phyloP scores from a whole-genome alignment of 2,888 invertebrate species.

The Epinotia ramella region DNA sequence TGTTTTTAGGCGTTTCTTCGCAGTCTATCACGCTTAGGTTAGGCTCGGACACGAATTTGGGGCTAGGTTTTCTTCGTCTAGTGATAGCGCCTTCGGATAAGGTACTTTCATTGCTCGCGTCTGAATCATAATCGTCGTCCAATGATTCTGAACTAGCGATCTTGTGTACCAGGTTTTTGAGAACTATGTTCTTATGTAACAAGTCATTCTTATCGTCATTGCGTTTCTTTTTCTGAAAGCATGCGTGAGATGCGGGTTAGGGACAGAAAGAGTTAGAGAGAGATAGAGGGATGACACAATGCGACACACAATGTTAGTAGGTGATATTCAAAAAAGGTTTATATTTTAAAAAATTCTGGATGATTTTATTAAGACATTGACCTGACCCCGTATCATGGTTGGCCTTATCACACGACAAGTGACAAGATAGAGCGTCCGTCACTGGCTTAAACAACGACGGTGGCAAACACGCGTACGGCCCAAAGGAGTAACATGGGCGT shows the following conservation, averaged over 20 bases:
- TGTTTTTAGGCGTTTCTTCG: conserved; percentile 78
- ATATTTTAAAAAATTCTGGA: not conserved
- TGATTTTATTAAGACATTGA: too few species aligned
- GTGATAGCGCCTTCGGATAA: conserved; percentile 76
- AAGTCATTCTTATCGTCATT: conserved; percentile 72
- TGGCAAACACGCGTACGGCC: too few species aligned
- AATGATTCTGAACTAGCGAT: conserved; percentile 75
- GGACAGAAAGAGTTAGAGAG: conserved; percentile 50
- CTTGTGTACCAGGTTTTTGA: conserved; percentile 78
- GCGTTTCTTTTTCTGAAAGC: conserved; percentile 76
- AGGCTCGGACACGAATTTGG: conserved; percentile 81
- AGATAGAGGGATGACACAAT: conserved; percentile 52
- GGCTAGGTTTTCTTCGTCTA: conserved; percentile 70
- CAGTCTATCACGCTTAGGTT: conserved; percentile 74
- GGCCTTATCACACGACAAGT: too few species aligned
- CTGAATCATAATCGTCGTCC: conserved; percentile 75
- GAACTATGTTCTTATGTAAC: conserved; percentile 76
- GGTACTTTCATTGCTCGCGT: conserved; percentile 77
- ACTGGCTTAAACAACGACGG: too few species aligned
- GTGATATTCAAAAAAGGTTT: conserved; percentile 14
- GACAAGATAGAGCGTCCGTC: too few species aligned
- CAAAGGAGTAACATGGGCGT: too few species aligned
- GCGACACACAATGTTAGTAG: conserved; percentile 35
- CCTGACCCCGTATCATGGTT: too few species aligned
- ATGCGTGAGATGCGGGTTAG: conserved; percentile 54